Base-by-base conservation (phyloP, 2,113 vertebrate species). In the Panurus biarmicus region DNA sequence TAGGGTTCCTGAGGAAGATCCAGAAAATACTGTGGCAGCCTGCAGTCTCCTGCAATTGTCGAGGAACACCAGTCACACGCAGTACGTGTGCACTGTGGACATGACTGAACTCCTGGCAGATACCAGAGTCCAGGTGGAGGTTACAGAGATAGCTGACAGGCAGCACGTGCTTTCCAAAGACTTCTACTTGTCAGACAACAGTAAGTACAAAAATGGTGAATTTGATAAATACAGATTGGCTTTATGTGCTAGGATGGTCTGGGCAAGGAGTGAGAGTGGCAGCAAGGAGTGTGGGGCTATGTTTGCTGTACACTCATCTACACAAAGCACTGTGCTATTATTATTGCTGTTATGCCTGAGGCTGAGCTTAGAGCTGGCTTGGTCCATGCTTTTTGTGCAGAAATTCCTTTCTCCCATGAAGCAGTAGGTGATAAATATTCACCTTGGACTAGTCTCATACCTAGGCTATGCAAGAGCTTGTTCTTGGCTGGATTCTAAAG, bases 11-110 rank as follows among this genome's bases (percentile, higher is more conserved):
- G 96, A 90, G 6, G 87, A 95, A 31, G 64, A 77, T 17, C 82
- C 87, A 62, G 72, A 93, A 71, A 93, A 77, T 36, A 26, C 28
- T 25, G 71, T 87, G 33, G 88, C 77, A 82, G 81, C 78, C 62
- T 98, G 98, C 95, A 84, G 12, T 79, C 97, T 98, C 17, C 38
- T 67, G 42, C 83, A 36, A 6, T 58, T 93, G 13, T 36, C 79
- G 60, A 82, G 79, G 53, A 98, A 95, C 2, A 45, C 38, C 53
- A 97, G 95, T 2, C 97, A 97, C 3, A 53, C 44, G 0, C 21
- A 58, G 28, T 98, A 98, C 64, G 22, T 5, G 0, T 98, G 98
- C 65, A 96, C 58, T 42, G 96, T 97, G 81, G 92, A 97, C 19
- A 95, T 98, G 96, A 89, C 56, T 24, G 36, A 2, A 4, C 73